phyloP scores from a whole-genome alignment of 2,113 vertebrate species.

The Pterophyllum scalare region DNA sequence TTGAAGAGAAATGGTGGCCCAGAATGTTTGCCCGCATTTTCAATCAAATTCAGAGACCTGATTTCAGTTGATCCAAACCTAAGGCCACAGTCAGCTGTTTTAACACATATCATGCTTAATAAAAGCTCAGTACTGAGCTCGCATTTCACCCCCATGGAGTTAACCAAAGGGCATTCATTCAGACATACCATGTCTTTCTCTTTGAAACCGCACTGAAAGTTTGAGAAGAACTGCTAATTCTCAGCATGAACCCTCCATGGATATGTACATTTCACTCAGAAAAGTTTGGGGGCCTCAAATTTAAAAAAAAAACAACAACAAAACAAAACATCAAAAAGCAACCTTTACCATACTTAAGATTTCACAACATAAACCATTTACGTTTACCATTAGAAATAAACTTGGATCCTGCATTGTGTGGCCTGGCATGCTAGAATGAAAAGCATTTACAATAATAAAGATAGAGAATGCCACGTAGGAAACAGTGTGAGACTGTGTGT shows the following conservation, averaged over 20 bases:
- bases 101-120: not conserved
- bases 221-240: constrained; percentile 47
- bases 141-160: constrained; percentile 2
- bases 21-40: constrained; percentile 62
- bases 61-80: constrained; percentile 30
- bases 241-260: constrained; percentile 71
- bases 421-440: constrained; percentile 83
- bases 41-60: constrained; percentile 9
- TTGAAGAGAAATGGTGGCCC: constrained; percentile 66
- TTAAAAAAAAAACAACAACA: constrained; percentile 3
- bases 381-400: constrained; percentile 59
- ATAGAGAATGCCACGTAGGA: constrained; percentile 60
- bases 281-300: constrained; percentile 45
- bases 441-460: constrained; percentile 68
- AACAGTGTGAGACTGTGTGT: constrained; percentile 34
- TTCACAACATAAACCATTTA: constrained; percentile 51
- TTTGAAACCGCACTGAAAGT: constrained; percentile 63
- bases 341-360: constrained; percentile 21
- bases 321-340: constrained; percentile 17
- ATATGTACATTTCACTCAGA: constrained; percentile 60
- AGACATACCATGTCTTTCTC: constrained; percentile 67
- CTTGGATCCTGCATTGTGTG: constrained; percentile 78
- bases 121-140: constrained; percentile 4
- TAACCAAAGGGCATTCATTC: constrained; percentile 62
- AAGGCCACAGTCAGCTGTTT: not conserved